phyloP scores from a whole-genome alignment of 2,113 vertebrate species.

The Melozone crissalis region DNA sequence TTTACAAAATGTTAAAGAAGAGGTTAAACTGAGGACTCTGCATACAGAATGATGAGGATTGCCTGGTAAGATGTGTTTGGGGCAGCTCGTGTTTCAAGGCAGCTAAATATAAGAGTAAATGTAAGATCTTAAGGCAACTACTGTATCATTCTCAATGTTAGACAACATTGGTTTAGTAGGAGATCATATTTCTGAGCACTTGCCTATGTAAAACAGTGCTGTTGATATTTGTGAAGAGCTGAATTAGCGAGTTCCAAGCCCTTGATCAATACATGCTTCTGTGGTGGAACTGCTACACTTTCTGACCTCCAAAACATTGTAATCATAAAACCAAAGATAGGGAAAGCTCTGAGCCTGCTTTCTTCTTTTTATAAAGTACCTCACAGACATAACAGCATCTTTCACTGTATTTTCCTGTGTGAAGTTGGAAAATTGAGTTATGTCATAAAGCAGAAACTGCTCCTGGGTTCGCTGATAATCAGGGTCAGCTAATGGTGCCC shows the following conservation, averaged over 20 bases:
- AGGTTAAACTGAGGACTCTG: not conserved
- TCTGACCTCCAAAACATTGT: not conserved
- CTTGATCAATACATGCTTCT: not conserved
- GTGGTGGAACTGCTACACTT: not conserved
- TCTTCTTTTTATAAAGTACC: not conserved
- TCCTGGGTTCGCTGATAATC: fast-evolving
- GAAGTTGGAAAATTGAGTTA: not conserved
- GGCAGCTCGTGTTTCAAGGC: not conserved
- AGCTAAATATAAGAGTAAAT: not conserved
- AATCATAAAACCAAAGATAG: not conserved
- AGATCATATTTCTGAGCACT: not conserved
- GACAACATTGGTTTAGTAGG: not conserved
- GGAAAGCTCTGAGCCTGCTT: not conserved
- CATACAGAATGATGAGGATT: not conserved
- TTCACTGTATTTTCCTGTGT: not conserved
- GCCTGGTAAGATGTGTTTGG: not conserved
- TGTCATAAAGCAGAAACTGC: not conserved
- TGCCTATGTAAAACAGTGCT: not conserved
- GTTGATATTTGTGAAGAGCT: not conserved
- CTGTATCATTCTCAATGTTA: not conserved
- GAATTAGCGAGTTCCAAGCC: not conserved
- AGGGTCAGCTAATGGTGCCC: fast-evolving
- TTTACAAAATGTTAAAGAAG: not conserved
- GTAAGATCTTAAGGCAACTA: not conserved
- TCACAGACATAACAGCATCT: not conserved